Evolutionary conservation across 2,888 invertebrate genomes (phyloP).

Genomic region (Ferrisia virgata): DNA sequence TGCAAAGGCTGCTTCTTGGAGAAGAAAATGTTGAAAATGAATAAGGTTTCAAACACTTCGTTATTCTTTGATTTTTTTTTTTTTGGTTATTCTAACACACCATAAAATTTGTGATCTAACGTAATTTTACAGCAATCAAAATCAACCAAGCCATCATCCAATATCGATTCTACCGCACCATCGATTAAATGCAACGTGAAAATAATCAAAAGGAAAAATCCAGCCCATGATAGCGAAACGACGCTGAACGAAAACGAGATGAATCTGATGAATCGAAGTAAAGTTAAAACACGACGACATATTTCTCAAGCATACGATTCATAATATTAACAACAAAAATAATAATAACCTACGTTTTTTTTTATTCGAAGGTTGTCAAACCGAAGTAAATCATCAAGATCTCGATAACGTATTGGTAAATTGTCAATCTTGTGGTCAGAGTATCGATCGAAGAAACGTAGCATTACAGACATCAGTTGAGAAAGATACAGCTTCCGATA

Average conservation of each 20-base stretch:
- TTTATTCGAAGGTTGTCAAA: constrained; percentile 5
- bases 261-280: neutral
- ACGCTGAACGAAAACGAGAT: neutral
- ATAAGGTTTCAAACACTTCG: neutral
- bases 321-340: neutral
- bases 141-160: neutral
- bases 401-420: neutral
- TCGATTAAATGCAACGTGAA: constrained; percentile 32
- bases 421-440: constrained; percentile 33
- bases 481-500: neutral
- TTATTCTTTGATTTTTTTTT: neutral
- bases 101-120: neutral
- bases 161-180: neutral
- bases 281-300: neutral
- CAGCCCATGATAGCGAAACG: neutral
- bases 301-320: neutral
- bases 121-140: neutral
- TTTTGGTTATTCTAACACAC: neutral
- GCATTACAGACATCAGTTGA: neutral
- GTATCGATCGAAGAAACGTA: neutral
- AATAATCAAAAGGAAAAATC: neutral
- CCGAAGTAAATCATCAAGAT: neutral
- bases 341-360: neutral
- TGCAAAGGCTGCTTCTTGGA: constrained; percentile 31
- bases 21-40: neutral